phyloP scores from a whole-genome alignment of 53 echinoderm and acorn worm genomes.

The Apostichopus leukothele region DNA sequence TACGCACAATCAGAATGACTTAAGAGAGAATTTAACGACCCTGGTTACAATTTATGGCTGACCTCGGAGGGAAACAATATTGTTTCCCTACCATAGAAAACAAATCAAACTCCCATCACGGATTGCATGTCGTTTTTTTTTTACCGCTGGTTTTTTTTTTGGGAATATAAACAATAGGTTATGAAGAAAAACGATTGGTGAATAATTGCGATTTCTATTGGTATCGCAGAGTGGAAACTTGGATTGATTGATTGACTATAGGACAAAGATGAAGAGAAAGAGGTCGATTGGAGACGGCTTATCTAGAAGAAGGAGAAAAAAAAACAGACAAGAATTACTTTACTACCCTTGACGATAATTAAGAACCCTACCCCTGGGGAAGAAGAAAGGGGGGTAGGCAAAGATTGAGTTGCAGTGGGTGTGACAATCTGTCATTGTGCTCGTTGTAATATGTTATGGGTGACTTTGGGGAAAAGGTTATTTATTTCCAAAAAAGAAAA shows the following conservation, averaged over 20 bases:
- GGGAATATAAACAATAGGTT: conserved; percentile 14
- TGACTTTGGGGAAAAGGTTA: too few species aligned
- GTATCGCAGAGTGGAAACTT: conserved; percentile 3
- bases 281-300: too few species aligned
- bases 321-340: too few species aligned
- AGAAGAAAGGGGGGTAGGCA: too few species aligned
- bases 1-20: conserved; percentile 25
- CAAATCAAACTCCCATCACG: conserved; percentile 1
- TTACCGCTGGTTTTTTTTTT: background rate
- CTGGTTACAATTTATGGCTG: conserved; percentile 17
- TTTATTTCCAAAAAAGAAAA: too few species aligned
- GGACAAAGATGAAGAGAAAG: too few species aligned
- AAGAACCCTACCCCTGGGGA: too few species aligned
- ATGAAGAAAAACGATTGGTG: background rate
- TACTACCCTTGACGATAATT: too few species aligned
- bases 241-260: background rate
- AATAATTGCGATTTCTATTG: conserved; percentile 19
- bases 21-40: conserved; percentile 38
- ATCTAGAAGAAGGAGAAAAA: too few species aligned
- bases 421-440: too few species aligned
- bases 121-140: background rate
- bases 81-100: conserved; percentile 7
- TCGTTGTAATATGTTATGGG: too few species aligned
- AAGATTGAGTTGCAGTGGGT: too few species aligned
- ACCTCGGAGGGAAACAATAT: conserved; percentile 29